Evolutionary conservation across 2,888 invertebrate species (phyloP).

Genomic region (Oligia fasciuncula): DNA sequence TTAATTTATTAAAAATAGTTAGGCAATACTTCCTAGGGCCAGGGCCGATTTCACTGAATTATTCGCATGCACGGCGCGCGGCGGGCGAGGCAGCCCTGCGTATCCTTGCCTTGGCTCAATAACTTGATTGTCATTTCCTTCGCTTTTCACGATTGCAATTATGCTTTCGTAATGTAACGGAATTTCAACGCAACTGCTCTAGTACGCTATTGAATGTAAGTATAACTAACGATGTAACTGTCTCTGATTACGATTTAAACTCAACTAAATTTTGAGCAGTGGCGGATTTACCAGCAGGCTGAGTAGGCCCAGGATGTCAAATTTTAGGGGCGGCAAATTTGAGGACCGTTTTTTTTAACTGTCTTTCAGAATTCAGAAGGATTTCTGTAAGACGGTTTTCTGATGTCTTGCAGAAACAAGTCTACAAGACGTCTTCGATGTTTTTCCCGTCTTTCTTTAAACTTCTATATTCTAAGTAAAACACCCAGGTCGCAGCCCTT

Average conservation of each 20-base stretch:
- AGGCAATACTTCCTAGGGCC: constrained; percentile 1
- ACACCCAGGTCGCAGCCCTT: not conserved
- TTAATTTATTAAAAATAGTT: constrained; percentile 7
- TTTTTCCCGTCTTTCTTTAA: not conserved
- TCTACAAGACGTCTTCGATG: not conserved
- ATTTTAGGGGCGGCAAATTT: not conserved
- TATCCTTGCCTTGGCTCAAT: constrained; percentile 69
- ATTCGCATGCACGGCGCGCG: not conserved
- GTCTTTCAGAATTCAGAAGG: not conserved
- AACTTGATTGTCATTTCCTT: constrained; percentile 65
- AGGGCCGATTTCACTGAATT: constrained; percentile 47
- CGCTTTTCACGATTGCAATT: constrained; percentile 66
- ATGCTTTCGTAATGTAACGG: constrained; percentile 60
- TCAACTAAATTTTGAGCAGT: not conserved
- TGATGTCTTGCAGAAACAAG: not conserved
- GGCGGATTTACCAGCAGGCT: not conserved
- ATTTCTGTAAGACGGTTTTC: not conserved
- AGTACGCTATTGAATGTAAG: constrained; percentile 26
- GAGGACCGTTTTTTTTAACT: not conserved
- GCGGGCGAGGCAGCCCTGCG: constrained; percentile 51
- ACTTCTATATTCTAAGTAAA: not conserved
- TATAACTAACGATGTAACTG: constrained; percentile 15
- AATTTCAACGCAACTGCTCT: constrained; percentile 45
- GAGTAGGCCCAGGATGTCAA: not conserved
- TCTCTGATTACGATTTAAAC: not conserved